phyloP scores from a whole-genome alignment of 2,888 invertebrate genomes.

The Dyspetes luteomarginatus region DNA sequence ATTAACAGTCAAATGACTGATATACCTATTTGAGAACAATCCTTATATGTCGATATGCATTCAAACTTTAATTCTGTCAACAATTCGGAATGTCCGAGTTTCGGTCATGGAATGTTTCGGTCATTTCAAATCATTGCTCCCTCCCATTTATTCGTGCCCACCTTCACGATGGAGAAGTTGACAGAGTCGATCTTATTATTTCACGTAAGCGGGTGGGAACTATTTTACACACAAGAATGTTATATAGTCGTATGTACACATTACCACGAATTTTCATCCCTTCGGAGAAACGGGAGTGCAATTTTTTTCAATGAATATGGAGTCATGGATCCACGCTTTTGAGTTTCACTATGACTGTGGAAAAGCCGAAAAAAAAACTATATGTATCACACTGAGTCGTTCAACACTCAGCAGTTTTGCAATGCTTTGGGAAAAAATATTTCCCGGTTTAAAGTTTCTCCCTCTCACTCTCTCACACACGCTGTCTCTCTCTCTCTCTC shows the following conservation, averaged over 20 bases:
- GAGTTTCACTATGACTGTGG: slow-evolving; percentile 19
- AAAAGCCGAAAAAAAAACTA: slow-evolving; percentile 37
- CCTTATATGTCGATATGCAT: too few relatives aligned
- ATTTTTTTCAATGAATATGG: neutral
- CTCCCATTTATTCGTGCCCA: too few relatives aligned
- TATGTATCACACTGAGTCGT: slow-evolving; percentile 2
- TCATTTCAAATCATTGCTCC: too few relatives aligned
- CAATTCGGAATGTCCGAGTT: too few relatives aligned
- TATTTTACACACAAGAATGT: neutral
- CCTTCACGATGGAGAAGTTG: too few relatives aligned
- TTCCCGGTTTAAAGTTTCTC: slow-evolving; percentile 46
- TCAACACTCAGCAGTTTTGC: slow-evolving; percentile 35
- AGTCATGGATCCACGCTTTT: neutral
- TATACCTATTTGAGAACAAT: too few relatives aligned
- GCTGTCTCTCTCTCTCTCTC: neutral
- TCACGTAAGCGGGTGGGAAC: slow-evolving; percentile 21
- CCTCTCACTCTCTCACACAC: slow-evolving; percentile 6
- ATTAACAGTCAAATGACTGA: too few relatives aligned
- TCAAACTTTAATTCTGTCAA: too few relatives aligned
- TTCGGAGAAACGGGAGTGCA: neutral
- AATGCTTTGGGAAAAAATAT: slow-evolving; percentile 47
- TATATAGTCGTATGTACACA: too few relatives aligned
- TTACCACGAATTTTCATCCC: neutral
- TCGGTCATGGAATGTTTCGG: too few relatives aligned
- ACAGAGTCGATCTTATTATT: too few relatives aligned